Evolutionary conservation across 2,797 vertebrate species (phyloP), one percentile per base, ranked within the genome.

Genomic region (Cyprinodon diabolis): DNA sequence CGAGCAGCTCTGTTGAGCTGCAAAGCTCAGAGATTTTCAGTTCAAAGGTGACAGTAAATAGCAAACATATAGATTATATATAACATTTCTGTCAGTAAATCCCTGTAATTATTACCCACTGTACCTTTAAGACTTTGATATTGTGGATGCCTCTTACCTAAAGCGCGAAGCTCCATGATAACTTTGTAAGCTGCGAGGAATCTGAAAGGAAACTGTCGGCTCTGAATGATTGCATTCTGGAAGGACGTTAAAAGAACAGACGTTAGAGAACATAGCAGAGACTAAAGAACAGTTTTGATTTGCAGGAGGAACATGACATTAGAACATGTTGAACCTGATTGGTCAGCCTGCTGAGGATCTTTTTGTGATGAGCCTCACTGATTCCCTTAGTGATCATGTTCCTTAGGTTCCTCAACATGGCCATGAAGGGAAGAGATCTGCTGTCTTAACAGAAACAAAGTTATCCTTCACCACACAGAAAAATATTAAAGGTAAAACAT

Each of bases 131-230:
- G 23, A n/a, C 23, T 21, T 52, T 68, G 1, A 7, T 68, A 17
- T 2, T 37, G 23, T n/a, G 37, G 25, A 37, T 54, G 73, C 7
- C 4, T 72, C 91, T 93, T 81, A 96, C 95, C 89, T 9, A 86
- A 58, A 69, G 6, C 14, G 5, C 87, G 87, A 35, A 98, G 91
- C 77, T 93, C 83, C 90, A 93, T 77, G 71, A 97, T 90, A 80
- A 95, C 94, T 91, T 97, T 97, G 70, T 96, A 96, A 19, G 97
- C 97, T 30, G 96, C 90, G 7, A 98, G 95, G 88, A 98, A 98
- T 15, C 96, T 93, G 81, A 97, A 96, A 15, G 97, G 97, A 75
- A 98, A 96, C 89, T 96, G 96, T 12, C 94, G 93, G 86, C 97
- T 97, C 85, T 92, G 92, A 66, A 96, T 90, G 21, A 98, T 94